Evolutionary conservation across 2,113 vertebrate genomes (phyloP).

Genomic region (Ardeotis arabs): DNA sequence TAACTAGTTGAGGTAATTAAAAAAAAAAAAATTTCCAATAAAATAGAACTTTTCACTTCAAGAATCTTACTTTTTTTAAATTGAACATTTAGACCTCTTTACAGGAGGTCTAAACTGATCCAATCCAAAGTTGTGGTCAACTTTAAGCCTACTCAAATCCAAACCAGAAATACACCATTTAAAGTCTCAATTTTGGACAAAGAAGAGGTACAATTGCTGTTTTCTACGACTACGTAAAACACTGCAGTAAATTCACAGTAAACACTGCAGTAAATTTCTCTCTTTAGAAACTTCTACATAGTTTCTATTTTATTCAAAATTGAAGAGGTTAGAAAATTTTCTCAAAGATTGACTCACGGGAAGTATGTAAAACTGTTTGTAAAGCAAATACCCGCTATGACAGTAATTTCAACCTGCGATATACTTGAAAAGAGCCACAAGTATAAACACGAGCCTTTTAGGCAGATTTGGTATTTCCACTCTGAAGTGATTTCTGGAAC

Average conservation of each 20-base stretch:
- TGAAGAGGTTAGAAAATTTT: neutral
- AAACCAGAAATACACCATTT: neutral
- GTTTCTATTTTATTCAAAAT: neutral
- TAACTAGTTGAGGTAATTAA: neutral
- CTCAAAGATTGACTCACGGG: fast-evolving
- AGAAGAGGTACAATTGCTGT: neutral
- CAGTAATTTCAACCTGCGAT: neutral
- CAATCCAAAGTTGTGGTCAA: neutral
- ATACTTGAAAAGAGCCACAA: neutral
- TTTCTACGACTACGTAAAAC: neutral
- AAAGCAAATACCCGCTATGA: neutral
- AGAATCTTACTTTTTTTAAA: neutral
- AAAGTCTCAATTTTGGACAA: neutral
- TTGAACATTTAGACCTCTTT: neutral
- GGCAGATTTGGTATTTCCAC: neutral
- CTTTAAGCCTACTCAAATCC: neutral
- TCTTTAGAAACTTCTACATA: neutral
- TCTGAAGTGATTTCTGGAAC: neutral
- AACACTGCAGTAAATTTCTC: neutral
- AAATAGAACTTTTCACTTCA: neutral
- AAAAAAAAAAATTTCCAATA: neutral
- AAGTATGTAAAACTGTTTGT: neutral
- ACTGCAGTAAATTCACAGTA: neutral
- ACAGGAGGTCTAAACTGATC: neutral
- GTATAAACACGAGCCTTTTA: neutral